These are phyloP conservation scores for Lapara coniferarum DNA, from an alignment of 2,888 invertebrate species.

Conservation along the genomic window DNA sequence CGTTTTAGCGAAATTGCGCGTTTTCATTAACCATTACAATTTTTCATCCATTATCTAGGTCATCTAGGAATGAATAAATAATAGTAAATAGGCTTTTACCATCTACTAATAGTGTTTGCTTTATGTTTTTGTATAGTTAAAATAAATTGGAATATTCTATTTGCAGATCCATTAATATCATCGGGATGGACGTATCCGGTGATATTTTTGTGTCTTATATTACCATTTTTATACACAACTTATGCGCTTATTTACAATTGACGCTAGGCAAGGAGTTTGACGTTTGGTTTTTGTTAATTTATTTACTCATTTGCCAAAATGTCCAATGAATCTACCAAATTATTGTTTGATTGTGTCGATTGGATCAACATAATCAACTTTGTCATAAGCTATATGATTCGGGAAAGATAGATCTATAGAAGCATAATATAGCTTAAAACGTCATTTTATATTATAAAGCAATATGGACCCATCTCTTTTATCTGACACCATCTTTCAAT, in stretches of 20 bases:
- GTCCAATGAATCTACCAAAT: no score
- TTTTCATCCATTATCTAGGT: slow-evolving; percentile 34
- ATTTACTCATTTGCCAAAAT: neutral
- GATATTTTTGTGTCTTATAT: slow-evolving; percentile 10
- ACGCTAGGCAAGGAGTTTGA: neutral
- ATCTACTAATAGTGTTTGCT: neutral
- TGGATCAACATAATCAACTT: no score
- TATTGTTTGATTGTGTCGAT: no score
- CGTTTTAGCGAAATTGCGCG: slow-evolving; percentile 51
- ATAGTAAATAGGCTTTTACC: neutral
- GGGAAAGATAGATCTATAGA: no score
- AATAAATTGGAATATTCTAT: slow-evolving; percentile 12
- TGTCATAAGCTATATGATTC: no score
- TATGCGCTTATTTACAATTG: neutral
- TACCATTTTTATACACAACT: no score
- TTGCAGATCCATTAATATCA: slow-evolving; percentile 10
- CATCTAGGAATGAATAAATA: slow-evolving; percentile 23
- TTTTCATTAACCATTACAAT: slow-evolving; percentile 22
- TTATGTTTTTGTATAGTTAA: neutral
- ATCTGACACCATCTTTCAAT: neutral
- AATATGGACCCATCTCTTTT: no score
- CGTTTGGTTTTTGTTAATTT: neutral
- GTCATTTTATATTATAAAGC: no score
- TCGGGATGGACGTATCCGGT: slow-evolving; percentile 16
- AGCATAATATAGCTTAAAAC: no score